Base-by-base conservation (phyloP, 2,888 invertebrate genomes). In the Agelastica alni region DNA sequence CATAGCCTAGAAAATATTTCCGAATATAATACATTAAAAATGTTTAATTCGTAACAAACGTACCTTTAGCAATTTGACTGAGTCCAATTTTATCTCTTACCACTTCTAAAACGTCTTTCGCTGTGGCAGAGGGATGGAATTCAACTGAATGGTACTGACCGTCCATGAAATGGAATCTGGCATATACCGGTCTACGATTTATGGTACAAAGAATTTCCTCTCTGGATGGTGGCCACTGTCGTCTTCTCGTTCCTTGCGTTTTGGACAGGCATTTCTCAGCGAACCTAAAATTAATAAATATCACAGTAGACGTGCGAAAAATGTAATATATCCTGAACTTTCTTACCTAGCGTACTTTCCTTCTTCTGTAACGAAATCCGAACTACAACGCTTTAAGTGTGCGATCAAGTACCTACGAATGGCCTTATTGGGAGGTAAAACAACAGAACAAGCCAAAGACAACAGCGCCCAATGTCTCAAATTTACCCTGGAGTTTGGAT, bases 71-170 rank as follows among this genome's bases (percentile, higher is more conserved):
- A 48, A 85, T 81, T 51, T 88, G 85, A 53, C 84, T 83, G 52
- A 94, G 84, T 0, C 96, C 96, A 66, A 96, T 93, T 80, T 95
- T 96, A 63, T 88, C 88, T 63, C 93, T 85, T 36, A 96, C 88
- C 71, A 91, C 87, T 70, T 89, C 86, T 73, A 95, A 87, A 2
- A 96, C 90, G 71, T 96, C 94, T 67, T 87, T 86, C 2, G 94
- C 91, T 0, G 94, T 93, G 39, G 95, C 92, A 20, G 93, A 93
- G 0, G 96, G 93, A 71, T 96, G 93, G 78, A 96, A 96, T 77
- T 96, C 96, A 0, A 96, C 87, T 0, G 94, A 92, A 75, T 96
- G 92, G 73, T 94, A 95, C 71, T 95, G 94, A 1, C 95, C 95
- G 74, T 96, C 96, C 84, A 96, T 88, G 69, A 96, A 87, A 74